phyloP scores from a whole-genome alignment of 2,888 invertebrate species.

The Phengaris arion region DNA sequence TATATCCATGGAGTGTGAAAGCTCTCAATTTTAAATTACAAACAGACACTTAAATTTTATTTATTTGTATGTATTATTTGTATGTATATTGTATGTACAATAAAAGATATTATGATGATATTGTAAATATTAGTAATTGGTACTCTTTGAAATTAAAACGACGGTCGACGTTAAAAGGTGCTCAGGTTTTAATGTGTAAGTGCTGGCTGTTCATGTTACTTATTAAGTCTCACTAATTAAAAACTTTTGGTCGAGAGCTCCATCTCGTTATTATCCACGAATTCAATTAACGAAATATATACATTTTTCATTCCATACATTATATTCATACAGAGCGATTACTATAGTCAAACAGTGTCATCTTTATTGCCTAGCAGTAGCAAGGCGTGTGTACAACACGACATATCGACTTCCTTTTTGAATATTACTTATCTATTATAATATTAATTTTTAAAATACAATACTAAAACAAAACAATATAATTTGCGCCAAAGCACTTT shows the following conservation, averaged over 20 bases:
- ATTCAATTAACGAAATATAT: constrained; percentile 15
- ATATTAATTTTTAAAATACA: too few species aligned
- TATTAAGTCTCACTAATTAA: constrained; percentile 24
- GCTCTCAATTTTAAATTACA: too few species aligned
- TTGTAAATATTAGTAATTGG: neutral
- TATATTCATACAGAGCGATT: neutral
- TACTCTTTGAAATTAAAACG: constrained; percentile 1
- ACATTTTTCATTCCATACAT: too few species aligned
- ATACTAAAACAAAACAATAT: too few species aligned
- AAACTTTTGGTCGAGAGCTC: constrained; percentile 21
- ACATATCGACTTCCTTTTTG: too few species aligned
- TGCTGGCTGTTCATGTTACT: constrained; percentile 18
- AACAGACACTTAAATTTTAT: too few species aligned
- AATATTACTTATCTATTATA: too few species aligned
- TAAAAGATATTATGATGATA: neutral
- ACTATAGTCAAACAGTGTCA: neutral
- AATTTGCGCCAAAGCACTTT: too few species aligned
- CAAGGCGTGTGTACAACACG: too few species aligned
- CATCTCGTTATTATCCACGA: constrained; percentile 18
- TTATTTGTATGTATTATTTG: too few species aligned
- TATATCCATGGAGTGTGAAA: too few species aligned
- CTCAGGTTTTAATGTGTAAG: constrained; percentile 4
- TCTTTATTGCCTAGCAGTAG: too few species aligned
- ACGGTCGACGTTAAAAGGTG: neutral
- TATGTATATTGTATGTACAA: neutral